A percentile compares a stretch with the other conserved stretches of the same genome.
phyloP scores from a whole-genome alignment of 2,888 invertebrate species.

The Catocala sponsa region DNA sequence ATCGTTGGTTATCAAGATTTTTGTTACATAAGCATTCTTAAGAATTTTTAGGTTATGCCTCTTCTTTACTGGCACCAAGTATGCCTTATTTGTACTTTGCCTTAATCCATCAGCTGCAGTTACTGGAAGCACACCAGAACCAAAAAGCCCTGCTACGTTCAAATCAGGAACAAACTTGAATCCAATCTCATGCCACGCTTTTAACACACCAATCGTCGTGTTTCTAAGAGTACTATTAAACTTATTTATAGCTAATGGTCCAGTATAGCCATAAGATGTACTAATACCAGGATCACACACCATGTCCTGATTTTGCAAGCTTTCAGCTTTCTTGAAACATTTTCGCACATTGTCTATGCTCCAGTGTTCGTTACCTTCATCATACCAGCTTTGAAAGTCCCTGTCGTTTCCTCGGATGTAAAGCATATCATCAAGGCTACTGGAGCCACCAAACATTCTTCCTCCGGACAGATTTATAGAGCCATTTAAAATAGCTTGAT shows the following conservation, averaged over 20 bases:
- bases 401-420: conserved; percentile 82
- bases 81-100: conserved; percentile 89
- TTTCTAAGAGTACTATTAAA: conserved; percentile 75
- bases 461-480: conserved; percentile 86
- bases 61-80: conserved; percentile 58
- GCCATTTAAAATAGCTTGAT: conserved; percentile 87
- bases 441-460: conserved; percentile 88
- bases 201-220: conserved; percentile 60
- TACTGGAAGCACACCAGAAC: conserved; percentile 78
- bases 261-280: conserved; percentile 71
- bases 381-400: conserved; percentile 87
- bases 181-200: conserved; percentile 80
- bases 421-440: conserved; percentile 86
- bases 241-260: conserved; percentile 78
- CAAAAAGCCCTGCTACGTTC: conserved; percentile 73
- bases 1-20: conserved; percentile 31
- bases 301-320: conserved; percentile 60
- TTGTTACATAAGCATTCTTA: conserved; percentile 30
- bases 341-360: conserved; percentile 75
- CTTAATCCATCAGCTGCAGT: conserved; percentile 80
- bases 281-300: conserved; percentile 49
- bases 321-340: conserved; percentile 85
- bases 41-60: conserved; percentile 40
- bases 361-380: conserved; percentile 87
- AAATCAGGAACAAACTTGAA: conserved; percentile 69